Conservation (phyloP, 2,797 vertebrate genomes). For the Eurystomus glaucurus region DNA sequence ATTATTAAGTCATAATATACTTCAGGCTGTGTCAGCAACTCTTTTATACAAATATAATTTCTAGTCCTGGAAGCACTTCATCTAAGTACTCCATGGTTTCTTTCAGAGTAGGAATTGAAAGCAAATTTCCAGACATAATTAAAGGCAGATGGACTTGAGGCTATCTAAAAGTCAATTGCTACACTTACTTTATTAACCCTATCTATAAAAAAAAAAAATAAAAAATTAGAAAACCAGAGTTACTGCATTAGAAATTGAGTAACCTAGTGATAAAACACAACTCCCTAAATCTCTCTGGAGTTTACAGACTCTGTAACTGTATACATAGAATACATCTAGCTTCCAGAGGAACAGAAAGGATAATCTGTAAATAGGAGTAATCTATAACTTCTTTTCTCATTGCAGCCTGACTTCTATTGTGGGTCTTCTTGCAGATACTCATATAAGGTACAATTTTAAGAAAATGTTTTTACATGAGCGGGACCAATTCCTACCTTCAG, state of each 20-base stretch:
- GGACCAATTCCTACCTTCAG: neutral
- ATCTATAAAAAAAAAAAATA: neutral
- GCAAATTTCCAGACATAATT: neutral
- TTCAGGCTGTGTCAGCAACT: neutral
- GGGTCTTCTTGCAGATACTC: neutral
- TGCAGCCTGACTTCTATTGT: neutral
- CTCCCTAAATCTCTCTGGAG: neutral
- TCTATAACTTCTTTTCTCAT: neutral
- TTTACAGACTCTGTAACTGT: neutral
- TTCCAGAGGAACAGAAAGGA: neutral
- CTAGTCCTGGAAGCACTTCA: neutral
- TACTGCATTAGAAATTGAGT: neutral
- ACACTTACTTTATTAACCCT: neutral
- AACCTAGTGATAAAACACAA: neutral
- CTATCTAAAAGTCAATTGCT: neutral
- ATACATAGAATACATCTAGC: neutral
- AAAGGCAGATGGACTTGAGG: neutral
- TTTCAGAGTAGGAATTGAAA: neutral
- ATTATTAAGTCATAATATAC: neutral
- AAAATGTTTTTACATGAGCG: fast-evolving
- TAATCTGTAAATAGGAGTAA: neutral
- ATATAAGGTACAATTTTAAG: neutral
- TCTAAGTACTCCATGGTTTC: neutral
- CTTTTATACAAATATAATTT: neutral
- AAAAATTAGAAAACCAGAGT: neutral